phyloP scores from a whole-genome alignment of 2,797 vertebrate species.

The Mionectes olivaceus region DNA sequence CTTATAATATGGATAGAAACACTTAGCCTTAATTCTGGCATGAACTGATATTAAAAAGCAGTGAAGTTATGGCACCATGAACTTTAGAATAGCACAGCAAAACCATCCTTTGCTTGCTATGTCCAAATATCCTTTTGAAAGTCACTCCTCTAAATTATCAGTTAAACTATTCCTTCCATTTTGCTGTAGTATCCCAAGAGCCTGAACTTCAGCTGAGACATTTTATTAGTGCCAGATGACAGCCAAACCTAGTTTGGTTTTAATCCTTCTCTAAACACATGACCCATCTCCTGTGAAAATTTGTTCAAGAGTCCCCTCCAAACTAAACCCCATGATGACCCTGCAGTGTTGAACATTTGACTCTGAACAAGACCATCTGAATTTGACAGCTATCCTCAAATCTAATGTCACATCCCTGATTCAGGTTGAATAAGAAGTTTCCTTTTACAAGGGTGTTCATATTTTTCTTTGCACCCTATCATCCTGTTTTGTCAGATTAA shows the following conservation, averaged over 20 bases:
- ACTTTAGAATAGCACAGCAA: neutral
- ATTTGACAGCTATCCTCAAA: neutral
- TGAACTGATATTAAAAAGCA: neutral
- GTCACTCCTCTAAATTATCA: neutral
- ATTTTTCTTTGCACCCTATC: fast-evolving
- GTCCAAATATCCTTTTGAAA: neutral
- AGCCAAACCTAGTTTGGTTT: neutral
- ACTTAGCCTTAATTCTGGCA: neutral
- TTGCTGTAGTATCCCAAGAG: neutral
- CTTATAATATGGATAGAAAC: neutral
- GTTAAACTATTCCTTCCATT: neutral
- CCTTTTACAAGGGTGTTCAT: neutral
- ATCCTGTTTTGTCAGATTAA: neutral
- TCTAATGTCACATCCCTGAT: neutral
- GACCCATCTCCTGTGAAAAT: neutral
- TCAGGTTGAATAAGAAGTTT: neutral
- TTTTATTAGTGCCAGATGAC: neutral
- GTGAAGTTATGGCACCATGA: neutral
- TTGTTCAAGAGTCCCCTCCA: neutral
- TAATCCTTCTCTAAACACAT: neutral
- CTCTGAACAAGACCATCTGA: neutral
- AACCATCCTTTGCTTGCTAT: neutral
- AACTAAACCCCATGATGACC: neutral
- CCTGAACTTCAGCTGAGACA: neutral
- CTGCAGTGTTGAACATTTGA: fast-evolving